phyloP scores from a whole-genome alignment of 2,888 invertebrate species.

The Philaethria dido region DNA sequence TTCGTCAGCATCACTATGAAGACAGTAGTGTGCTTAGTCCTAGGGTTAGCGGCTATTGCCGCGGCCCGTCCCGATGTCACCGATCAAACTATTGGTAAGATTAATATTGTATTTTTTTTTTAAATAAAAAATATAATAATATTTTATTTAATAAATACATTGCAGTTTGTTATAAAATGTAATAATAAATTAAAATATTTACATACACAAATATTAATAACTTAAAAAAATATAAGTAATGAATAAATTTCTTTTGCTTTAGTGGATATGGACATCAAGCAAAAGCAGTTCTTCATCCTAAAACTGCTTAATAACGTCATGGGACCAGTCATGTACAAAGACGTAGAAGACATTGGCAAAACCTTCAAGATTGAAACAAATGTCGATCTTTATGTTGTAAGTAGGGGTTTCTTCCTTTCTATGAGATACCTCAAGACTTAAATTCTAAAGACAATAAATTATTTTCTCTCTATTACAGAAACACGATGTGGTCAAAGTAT shows the following conservation, averaged over 20 bases:
- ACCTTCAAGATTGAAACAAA: slow-evolving; percentile 73
- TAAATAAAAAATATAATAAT: slow-evolving; percentile 7
- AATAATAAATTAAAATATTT: neutral
- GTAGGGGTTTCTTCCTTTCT: slow-evolving; percentile 34
- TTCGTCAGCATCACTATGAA: slow-evolving; percentile 69
- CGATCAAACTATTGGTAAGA: slow-evolving; percentile 61
- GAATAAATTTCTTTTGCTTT: slow-evolving; percentile 37
- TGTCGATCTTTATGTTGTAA: slow-evolving; percentile 64
- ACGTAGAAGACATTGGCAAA: slow-evolving; percentile 69
- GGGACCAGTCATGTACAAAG: slow-evolving; percentile 75
- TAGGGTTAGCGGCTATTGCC: slow-evolving; percentile 68
- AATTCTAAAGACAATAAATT: too few relatives aligned
- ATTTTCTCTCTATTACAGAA: slow-evolving; percentile 65
- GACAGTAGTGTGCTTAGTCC: slow-evolving; percentile 58
- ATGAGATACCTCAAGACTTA: too few relatives aligned
- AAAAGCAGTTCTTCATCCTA: slow-evolving; percentile 75
- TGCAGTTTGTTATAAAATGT: too few relatives aligned
- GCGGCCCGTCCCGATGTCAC: slow-evolving; percentile 65
- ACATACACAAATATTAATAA: neutral
- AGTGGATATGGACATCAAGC: slow-evolving; percentile 73
- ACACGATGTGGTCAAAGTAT: slow-evolving; percentile 82
- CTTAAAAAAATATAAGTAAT: neutral
- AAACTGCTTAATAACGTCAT: slow-evolving; percentile 80
- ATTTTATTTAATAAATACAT: neutral
- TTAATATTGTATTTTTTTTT: neutral